Conservation (phyloP, 2,113 vertebrate genomes). For the Rhynchomys soricoides region DNA sequence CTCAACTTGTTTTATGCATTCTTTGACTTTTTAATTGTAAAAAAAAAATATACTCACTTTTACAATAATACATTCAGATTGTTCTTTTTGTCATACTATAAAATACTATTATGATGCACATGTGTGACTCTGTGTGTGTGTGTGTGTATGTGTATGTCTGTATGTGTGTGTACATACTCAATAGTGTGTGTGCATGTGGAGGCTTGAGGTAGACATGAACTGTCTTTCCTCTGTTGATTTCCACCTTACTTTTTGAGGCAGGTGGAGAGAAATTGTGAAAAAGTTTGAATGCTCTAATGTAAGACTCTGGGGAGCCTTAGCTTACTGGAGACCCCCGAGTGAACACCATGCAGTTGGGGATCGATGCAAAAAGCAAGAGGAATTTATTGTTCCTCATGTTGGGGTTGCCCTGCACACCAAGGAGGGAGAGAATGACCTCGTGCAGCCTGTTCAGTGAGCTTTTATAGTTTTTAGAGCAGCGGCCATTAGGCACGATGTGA, state of each 20-base stretch:
- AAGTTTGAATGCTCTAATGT: not conserved
- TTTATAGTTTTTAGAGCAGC: too few species aligned
- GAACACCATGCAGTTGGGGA: too few species aligned
- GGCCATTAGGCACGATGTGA: too few species aligned
- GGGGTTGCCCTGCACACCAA: too few species aligned
- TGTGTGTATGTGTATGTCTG: not conserved
- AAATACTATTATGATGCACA: not conserved
- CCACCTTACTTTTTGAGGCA: not conserved
- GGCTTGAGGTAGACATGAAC: not conserved
- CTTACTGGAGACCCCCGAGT: too few species aligned
- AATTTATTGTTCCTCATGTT: too few species aligned
- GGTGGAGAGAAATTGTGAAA: not conserved
- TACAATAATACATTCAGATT: not conserved
- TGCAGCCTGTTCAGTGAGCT: too few species aligned
- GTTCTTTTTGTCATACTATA: not conserved
- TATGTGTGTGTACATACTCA: not conserved
- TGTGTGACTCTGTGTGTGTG: not conserved
- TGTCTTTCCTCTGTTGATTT: not conserved
- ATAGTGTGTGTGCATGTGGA: not conserved
- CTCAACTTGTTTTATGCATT: not conserved
- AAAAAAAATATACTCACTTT: not conserved
- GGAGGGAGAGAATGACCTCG: too few species aligned
- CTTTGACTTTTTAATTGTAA: not conserved
- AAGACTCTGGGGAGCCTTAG: too few species aligned
- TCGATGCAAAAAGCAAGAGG: too few species aligned